Evolutionary conservation across 1,140 invertebrate species (phyloP).

Genomic region (Aphelinus certus): DNA sequence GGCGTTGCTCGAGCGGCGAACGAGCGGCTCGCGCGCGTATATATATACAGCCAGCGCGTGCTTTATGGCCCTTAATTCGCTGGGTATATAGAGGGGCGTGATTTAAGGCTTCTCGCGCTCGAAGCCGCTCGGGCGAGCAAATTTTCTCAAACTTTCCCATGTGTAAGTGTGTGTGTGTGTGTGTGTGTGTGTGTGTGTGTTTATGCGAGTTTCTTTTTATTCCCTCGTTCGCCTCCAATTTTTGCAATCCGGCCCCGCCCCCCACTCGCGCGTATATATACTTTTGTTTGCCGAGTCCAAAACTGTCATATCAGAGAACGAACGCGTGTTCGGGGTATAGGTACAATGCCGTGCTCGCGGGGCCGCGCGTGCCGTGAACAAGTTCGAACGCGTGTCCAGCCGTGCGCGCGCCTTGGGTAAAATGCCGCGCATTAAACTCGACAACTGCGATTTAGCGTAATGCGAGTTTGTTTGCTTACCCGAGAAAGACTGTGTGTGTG

Average conservation of each 20-base stretch:
- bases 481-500: too few species aligned
- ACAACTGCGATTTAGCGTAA: neutral
- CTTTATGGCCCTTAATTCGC: conserved; percentile 28
- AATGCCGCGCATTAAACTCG: too few species aligned
- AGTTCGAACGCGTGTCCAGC: too few species aligned
- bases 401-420: too few species aligned
- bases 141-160: conserved; percentile 13
- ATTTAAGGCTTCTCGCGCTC: conserved; percentile 2
- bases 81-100: conserved; percentile 13
- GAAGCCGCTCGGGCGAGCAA: neutral
- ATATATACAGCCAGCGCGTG: neutral
- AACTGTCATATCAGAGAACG: conserved; percentile 4
- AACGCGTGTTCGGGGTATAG: neutral
- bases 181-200: too few species aligned
- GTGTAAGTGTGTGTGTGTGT: neutral
- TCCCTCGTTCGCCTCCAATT: too few species aligned
- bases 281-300: neutral
- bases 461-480: neutral
- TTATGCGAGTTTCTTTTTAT: too few species aligned
- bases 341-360: too few species aligned
- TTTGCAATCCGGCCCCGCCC: too few species aligned
- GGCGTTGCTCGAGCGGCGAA: neutral
- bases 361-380: too few species aligned
- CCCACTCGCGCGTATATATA: neutral
- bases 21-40: neutral